These are phyloP conservation scores for Enteromius fasciolatus DNA, from an alignment of 2,797 vertebrate genomes.

Conservation along the genomic window DNA sequence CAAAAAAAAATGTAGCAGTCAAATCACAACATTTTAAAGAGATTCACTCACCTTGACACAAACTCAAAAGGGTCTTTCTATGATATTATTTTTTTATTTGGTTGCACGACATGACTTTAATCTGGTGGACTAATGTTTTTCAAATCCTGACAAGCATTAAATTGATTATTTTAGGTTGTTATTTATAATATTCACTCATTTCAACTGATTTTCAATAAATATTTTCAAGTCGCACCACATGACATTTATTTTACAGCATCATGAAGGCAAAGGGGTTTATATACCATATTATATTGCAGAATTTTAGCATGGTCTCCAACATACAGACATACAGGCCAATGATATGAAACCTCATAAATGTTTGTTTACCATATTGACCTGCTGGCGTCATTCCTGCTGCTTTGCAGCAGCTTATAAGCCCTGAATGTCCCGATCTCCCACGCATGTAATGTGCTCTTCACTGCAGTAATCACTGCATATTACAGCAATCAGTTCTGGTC, in stretches of 20 bases:
- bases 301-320: neutral
- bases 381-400: neutral
- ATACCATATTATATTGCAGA: neutral
- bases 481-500: slow-evolving; percentile 25
- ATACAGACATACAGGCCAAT: neutral
- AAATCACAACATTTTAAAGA: too few species aligned
- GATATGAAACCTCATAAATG: neutral
- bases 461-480: slow-evolving; percentile 14
- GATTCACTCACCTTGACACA: too few species aligned
- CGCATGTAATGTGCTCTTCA: slow-evolving; percentile 2
- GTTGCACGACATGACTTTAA: too few species aligned
- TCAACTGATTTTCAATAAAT: neutral
- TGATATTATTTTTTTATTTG: too few species aligned
- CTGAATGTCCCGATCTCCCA: slow-evolving; percentile 3
- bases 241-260: neutral
- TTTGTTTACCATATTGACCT: neutral
- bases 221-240: neutral
- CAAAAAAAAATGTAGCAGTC: too few species aligned
- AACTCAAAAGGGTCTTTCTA: too few species aligned
- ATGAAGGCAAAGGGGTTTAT: neutral
- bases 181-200: neutral
- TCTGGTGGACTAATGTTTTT: too few species aligned
- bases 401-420: neutral
- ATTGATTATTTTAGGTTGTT: neutral
- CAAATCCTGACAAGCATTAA: too few species aligned